A percentile compares a stretch with the other conserved stretches of the same genome.
These are phyloP conservation scores for Sialia sialis DNA, from an alignment of 2,113 vertebrate species.

Conservation along the genomic window DNA sequence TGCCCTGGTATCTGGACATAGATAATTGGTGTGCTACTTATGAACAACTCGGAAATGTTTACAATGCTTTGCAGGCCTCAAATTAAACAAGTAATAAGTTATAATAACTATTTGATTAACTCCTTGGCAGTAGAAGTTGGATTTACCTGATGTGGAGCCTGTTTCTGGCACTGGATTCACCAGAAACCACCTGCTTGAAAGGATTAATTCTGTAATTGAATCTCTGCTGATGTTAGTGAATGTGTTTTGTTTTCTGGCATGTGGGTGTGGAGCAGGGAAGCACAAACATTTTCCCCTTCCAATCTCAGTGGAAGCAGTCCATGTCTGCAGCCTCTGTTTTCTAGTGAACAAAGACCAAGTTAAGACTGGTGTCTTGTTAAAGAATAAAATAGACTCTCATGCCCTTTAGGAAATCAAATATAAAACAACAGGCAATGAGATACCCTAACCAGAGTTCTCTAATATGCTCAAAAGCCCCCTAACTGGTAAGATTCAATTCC, in stretches of 20 bases:
- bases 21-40: constrained; percentile 3
- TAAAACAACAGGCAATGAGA: background rate
- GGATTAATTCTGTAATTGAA: constrained; percentile 51
- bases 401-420: background rate
- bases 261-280: background rate
- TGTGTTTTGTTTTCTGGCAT: constrained; percentile 16
- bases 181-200: constrained; percentile 51
- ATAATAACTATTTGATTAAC: constrained; percentile 65
- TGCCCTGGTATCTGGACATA: background rate
- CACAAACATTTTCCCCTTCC: background rate
- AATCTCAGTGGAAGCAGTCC: background rate
- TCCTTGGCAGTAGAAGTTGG: constrained; percentile 40
- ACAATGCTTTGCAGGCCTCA: constrained; percentile 25
- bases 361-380: background rate
- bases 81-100: constrained; percentile 52
- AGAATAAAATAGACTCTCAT: background rate
- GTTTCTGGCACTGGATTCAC: constrained; percentile 23
- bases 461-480: background rate
- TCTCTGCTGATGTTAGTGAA: constrained; percentile 25
- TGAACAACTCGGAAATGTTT: constrained; percentile 38
- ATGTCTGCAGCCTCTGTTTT: background rate
- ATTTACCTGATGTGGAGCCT: constrained; percentile 38
- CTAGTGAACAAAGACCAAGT: background rate
- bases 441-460: background rate
- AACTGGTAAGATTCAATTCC: background rate